Evolutionary conservation across 2,888 invertebrate species (phyloP).

Genomic region (Drosophila meridionalis): DNA sequence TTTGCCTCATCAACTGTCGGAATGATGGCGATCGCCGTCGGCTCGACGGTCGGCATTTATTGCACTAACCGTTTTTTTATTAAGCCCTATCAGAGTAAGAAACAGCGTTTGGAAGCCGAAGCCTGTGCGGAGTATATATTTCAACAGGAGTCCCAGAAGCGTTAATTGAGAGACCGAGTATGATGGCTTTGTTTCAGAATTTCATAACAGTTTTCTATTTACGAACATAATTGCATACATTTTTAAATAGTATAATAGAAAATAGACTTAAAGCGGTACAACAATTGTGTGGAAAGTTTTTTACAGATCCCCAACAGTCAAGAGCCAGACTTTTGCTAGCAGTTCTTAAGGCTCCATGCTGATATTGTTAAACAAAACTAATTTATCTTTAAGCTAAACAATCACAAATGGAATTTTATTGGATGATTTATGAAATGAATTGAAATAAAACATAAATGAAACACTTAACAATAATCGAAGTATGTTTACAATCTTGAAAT

Average conservation of each 20-base stretch:
- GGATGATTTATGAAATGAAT: constrained; percentile 56
- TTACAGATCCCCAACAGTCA: constrained; percentile 14
- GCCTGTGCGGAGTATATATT: constrained; percentile 82
- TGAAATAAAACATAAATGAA: constrained; percentile 43
- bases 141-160: constrained; percentile 72
- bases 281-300: constrained; percentile 14
- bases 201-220: constrained; percentile 26
- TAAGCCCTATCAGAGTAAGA: constrained; percentile 72
- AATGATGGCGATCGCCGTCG: constrained; percentile 77
- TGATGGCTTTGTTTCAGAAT: constrained; percentile 18
- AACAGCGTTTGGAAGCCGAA: constrained; percentile 79
- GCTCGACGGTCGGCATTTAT: constrained; percentile 67
- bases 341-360: constrained; percentile 21
- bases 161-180: constrained; percentile 12
- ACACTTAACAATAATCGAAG: constrained; percentile 45
- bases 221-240: constrained; percentile 23
- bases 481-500: constrained; percentile 66
- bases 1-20: constrained; percentile 75
- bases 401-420: constrained; percentile 50
- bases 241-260: constrained; percentile 30
- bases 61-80: constrained; percentile 74
- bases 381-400: constrained; percentile 29
- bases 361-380: constrained; percentile 35
- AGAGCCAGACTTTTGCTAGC: constrained; percentile 25
- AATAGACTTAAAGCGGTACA: constrained; percentile 23